These are phyloP conservation scores for Corella eumyota DNA, from an alignment of 23 tunicate species.

Conservation along the genomic window DNA sequence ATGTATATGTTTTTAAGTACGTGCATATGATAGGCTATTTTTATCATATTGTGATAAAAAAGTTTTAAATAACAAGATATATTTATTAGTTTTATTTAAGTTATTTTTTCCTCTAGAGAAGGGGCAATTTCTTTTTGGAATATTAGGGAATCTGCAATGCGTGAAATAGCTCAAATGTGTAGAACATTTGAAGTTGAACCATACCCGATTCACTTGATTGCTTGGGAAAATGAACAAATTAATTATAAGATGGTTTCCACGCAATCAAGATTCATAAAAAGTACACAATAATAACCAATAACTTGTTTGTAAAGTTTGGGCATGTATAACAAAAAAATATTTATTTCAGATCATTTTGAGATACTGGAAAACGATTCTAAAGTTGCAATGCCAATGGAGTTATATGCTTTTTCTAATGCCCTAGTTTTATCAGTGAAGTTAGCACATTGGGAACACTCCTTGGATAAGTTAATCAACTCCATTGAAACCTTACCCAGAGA, in stretches of 20 bases:
- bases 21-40: not conserved
- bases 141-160: slow-evolving; percentile 10
- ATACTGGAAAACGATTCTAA: slow-evolving; percentile 7
- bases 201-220: slow-evolving; percentile 8
- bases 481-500: slow-evolving; percentile 49
- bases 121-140: slow-evolving; percentile 68
- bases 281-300: slow-evolving; percentile 3
- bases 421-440: slow-evolving; percentile 59
- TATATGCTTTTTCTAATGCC: slow-evolving; percentile 84
- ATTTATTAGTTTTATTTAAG: not conserved
- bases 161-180: slow-evolving; percentile 6
- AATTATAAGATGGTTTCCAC: slow-evolving; percentile 11
- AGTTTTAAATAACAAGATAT: not conserved
- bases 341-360: slow-evolving; percentile 24
- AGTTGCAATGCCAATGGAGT: slow-evolving; percentile 15
- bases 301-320: no score
- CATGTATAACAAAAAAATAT: not conserved
- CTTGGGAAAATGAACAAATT: slow-evolving; percentile 44
- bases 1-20: slow-evolving; percentile 14
- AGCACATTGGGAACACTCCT: slow-evolving; percentile 75
- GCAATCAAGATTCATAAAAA: slow-evolving; percentile 19
- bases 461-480: slow-evolving; percentile 47
- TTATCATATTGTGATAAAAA: not conserved
- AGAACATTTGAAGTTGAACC: slow-evolving; percentile 22
- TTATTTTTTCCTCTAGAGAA: no score